Evolutionary conservation across 1,140 invertebrate genomes (phyloP), one percentile per base, ranked within the genome.

Genomic region (Leucophenga varia): DNA sequence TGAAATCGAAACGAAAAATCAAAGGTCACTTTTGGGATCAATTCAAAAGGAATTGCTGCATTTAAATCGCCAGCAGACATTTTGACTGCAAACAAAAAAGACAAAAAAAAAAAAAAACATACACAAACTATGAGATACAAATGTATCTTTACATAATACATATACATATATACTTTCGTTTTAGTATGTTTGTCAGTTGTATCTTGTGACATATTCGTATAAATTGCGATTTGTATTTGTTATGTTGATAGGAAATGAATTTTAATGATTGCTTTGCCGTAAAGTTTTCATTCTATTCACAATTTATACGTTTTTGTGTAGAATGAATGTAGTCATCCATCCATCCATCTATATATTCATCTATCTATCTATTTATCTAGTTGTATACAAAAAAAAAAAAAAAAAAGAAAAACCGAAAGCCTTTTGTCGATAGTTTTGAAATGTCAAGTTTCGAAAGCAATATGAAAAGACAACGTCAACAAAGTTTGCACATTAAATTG

Each of bases 11-110:
- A 59, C 63, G 63, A 63, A 67, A n/a, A 67, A 67, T 67, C 63
- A 67, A 67, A 67, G 63, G 63, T 67, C 63, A 67, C 63, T 67
- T 67, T 67, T 67, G 63, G 63, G 63, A 67, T 67, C 63, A 67
- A 67, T 67, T 67, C 63, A 67, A 67, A 67, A 67, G 59, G 63
- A 67, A 67, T 67, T 67, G 63, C 63, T 63, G 63, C 64, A 67
- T 67, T 67, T 63, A 67, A 67, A 67, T 67, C 63, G 63, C 63
- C 67, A 35, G 32, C 48, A 67, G 63, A 59, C 63, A 67, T 63
- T 67, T 67, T 65, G 53, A 56, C 50, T 45, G 54, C 38, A 55
- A 18, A 45, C 52, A 48, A n/a, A n/a, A n/a, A n/a, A n/a, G n/a
- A n/a, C n/a, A n/a, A n/a, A n/a, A n/a, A n/a, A n/a, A n/a, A n/a